A percentile compares a stretch with the other conserved stretches of the same genome.
Evolutionary conservation across 2,797 vertebrate genomes (phyloP).

Genomic region (Eulemur mongoz): DNA sequence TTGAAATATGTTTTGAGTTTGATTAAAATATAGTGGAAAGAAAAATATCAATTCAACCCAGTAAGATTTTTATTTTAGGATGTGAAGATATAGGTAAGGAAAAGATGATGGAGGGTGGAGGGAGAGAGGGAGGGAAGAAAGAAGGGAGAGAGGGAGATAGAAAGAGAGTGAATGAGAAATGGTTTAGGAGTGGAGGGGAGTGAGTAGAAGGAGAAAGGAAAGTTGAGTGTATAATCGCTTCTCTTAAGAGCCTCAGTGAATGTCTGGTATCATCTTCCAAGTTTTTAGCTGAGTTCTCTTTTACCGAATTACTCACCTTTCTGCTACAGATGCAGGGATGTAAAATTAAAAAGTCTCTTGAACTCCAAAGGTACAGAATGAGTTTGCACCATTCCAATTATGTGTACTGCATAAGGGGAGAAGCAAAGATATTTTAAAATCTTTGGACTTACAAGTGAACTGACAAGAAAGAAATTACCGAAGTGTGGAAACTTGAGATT

Average conservation of each 20-base stretch:
- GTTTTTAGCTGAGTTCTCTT: neutral
- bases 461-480: neutral
- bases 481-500: neutral
- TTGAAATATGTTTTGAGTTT: constrained; percentile 24
- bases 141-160: neutral
- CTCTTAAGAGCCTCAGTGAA: neutral
- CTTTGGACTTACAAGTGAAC: neutral
- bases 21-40: neutral
- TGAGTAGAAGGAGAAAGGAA: neutral
- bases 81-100: neutral
- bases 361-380: neutral
- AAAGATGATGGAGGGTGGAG: neutral
- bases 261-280: neutral
- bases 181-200: neutral
- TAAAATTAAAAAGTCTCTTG: constrained; percentile 10
- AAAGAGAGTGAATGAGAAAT: neutral
- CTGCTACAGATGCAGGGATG: neutral
- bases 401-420: too few species aligned
- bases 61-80: constrained; percentile 35
- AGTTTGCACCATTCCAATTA: neutral
- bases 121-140: neutral
- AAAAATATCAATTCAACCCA: neutral
- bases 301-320: neutral
- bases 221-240: neutral
- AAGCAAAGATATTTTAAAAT: constrained; percentile 12